These are phyloP conservation scores for Lasioglossum villosulum DNA, from an alignment of 2,888 invertebrate genomes.

Conservation along the genomic window DNA sequence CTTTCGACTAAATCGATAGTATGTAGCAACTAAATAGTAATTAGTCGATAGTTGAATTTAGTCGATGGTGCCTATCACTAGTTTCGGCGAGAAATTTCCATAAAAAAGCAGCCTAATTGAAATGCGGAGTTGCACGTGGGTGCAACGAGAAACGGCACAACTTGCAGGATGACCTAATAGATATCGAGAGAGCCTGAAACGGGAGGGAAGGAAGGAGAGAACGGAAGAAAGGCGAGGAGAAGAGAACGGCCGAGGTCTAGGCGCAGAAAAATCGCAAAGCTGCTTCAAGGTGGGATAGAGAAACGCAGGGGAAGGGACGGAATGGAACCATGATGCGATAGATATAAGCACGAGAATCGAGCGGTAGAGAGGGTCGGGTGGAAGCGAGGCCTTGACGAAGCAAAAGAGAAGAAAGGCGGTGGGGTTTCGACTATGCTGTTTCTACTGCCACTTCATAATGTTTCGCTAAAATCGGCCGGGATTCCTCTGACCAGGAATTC, in stretches of 20 bases:
- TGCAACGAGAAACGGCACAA: background rate
- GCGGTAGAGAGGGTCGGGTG: slow-evolving; percentile 55
- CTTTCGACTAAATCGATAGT: no score
- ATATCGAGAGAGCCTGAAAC: slow-evolving; percentile 18
- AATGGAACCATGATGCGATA: slow-evolving; percentile 70
- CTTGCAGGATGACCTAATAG: slow-evolving; percentile 18
- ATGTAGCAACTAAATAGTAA: no score
- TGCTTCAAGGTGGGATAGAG: slow-evolving; percentile 5
- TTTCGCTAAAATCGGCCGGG: slow-evolving; percentile 39
- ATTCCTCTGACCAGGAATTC: background rate
- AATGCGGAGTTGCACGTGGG: background rate
- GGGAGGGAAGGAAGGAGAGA: slow-evolving; percentile 37
- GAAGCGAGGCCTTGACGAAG: slow-evolving; percentile 67
- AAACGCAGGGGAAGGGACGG: slow-evolving; percentile 50
- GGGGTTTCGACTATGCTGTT: slow-evolving; percentile 51
- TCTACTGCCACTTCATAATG: slow-evolving; percentile 44
- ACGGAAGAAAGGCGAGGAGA: slow-evolving; percentile 47
- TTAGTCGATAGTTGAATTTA: no score
- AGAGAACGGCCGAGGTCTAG: slow-evolving; percentile 32
- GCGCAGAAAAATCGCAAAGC: slow-evolving; percentile 41
- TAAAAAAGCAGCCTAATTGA: background rate
- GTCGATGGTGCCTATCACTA: no score
- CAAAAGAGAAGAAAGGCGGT: slow-evolving; percentile 64
- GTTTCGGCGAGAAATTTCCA: background rate
- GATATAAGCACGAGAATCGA: slow-evolving; percentile 63